phyloP scores from a whole-genome alignment of 2,113 vertebrate genomes.

The Oenanthe melanoleuca region DNA sequence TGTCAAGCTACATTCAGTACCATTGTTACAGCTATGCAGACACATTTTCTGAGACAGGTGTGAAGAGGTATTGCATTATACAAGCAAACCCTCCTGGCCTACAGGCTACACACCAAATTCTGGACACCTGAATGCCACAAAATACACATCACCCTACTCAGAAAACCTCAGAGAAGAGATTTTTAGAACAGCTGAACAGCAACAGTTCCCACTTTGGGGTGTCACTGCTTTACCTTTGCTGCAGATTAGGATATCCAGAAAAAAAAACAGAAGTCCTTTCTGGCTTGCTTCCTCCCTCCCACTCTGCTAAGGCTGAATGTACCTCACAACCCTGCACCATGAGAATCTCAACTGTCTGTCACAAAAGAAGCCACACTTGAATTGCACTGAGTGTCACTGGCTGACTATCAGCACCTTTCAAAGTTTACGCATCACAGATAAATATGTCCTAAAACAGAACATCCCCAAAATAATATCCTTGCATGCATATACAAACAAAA shows the following conservation, averaged over 20 bases:
- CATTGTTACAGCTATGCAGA: not conserved
- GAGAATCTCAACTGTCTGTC: not conserved
- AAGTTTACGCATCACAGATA: not conserved
- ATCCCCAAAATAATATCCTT: not conserved
- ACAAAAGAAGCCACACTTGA: not conserved
- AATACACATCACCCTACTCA: not conserved
- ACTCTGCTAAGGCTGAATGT: not conserved
- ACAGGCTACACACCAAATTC: not conserved
- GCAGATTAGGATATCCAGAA: not conserved
- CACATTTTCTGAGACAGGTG: not conserved
- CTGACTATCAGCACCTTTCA: not conserved
- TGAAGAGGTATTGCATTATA: not conserved
- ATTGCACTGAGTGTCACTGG: not conserved
- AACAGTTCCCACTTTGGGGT: not conserved
- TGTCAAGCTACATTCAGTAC: not conserved
- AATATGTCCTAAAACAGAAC: not conserved
- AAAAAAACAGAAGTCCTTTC: not conserved
- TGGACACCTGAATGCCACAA: not conserved
- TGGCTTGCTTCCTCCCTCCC: not conserved
- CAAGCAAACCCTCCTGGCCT: not conserved
- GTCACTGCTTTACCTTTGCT: not conserved
- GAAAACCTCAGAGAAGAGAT: not conserved
- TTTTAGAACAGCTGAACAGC: not conserved
- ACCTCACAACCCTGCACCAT: rapidly evolving
- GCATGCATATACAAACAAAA: not conserved